These are phyloP conservation scores for Dasysyrphus albostriatus DNA, from an alignment of 2,888 invertebrate species.

Conservation along the genomic window DNA sequence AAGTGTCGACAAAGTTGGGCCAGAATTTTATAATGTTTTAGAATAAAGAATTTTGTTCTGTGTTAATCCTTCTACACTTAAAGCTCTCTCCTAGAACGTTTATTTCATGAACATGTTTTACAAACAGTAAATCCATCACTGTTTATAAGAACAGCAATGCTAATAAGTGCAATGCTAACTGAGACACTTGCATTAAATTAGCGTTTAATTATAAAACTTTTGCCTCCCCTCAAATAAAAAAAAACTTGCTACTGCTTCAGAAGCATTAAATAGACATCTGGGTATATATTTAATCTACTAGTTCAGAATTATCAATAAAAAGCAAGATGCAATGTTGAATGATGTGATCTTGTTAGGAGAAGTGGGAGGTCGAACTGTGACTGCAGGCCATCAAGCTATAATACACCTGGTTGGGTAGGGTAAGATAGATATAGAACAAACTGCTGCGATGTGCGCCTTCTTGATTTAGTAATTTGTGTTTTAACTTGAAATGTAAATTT, in stretches of 20 bases:
- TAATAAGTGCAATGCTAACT: slow-evolving; percentile 48
- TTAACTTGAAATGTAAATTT: slow-evolving; percentile 56
- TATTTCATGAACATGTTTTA: background rate
- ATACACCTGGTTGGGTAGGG: slow-evolving; percentile 53
- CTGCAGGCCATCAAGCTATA: slow-evolving; percentile 8
- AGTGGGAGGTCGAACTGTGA: slow-evolving; percentile 58
- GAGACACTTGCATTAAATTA: slow-evolving; percentile 65
- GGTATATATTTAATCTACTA: slow-evolving; percentile 62
- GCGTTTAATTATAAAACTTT: slow-evolving; percentile 43
- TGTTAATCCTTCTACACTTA: no score
- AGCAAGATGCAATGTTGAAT: slow-evolving; percentile 45
- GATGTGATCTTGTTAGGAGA: slow-evolving; percentile 50
- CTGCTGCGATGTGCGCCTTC: slow-evolving; percentile 59
- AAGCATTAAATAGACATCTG: slow-evolving; percentile 56
- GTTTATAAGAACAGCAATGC: slow-evolving; percentile 14
- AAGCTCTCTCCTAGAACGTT: no score
- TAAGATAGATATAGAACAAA: background rate
- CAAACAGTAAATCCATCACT: background rate
- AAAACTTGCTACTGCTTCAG: slow-evolving; percentile 10
- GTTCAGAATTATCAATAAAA: slow-evolving; percentile 39
- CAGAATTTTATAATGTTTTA: no score
- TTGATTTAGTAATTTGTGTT: slow-evolving; percentile 39
- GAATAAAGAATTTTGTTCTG: no score
- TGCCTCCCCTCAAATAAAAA: slow-evolving; percentile 3
- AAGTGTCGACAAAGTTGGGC: no score